phyloP scores from a whole-genome alignment of 2,888 invertebrate genomes.

The Drosophila buzzatii region DNA sequence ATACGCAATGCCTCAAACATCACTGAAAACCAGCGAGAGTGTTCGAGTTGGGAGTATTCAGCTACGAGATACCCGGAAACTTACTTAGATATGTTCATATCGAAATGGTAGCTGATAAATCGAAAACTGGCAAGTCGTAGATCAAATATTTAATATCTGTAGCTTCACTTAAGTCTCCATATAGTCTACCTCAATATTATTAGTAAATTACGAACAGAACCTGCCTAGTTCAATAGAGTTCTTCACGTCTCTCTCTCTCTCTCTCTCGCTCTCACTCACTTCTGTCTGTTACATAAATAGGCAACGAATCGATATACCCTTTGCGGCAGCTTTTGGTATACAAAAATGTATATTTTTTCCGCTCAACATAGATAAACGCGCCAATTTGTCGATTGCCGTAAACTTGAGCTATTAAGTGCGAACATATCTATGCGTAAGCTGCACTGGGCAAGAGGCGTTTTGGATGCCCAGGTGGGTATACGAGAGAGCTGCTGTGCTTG shows the following conservation, averaged over 20 bases:
- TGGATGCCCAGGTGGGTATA: slow-evolving; percentile 40
- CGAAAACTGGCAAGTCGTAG: neutral
- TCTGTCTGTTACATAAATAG: neutral
- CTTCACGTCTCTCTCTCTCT: neutral
- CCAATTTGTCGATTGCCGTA: slow-evolving; percentile 80
- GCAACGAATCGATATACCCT: neutral
- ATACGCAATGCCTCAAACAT: slow-evolving; percentile 27
- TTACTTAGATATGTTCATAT: too few relatives aligned
- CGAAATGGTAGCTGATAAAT: too few relatives aligned
- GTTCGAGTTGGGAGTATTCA: neutral
- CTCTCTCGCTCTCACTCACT: neutral
- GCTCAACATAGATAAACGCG: slow-evolving; percentile 63
- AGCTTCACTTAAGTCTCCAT: neutral
- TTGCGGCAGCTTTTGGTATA: neutral
- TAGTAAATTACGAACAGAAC: too few relatives aligned
- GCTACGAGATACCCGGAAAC: neutral
- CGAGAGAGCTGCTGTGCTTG: slow-evolving; percentile 19
- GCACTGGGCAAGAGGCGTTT: slow-evolving; percentile 44
- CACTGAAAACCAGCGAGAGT: slow-evolving; percentile 3
- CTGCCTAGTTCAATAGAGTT: neutral
- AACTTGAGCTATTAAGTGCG: slow-evolving; percentile 82
- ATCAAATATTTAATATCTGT: neutral
- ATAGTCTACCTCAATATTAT: too few relatives aligned
- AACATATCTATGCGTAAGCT: slow-evolving; percentile 66
- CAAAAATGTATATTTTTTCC: slow-evolving; percentile 18